Evolutionary conservation across 1,140 invertebrate genomes (phyloP), one percentile per base, ranked within the genome.

Genomic region (Drosophila nigrodunni): DNA sequence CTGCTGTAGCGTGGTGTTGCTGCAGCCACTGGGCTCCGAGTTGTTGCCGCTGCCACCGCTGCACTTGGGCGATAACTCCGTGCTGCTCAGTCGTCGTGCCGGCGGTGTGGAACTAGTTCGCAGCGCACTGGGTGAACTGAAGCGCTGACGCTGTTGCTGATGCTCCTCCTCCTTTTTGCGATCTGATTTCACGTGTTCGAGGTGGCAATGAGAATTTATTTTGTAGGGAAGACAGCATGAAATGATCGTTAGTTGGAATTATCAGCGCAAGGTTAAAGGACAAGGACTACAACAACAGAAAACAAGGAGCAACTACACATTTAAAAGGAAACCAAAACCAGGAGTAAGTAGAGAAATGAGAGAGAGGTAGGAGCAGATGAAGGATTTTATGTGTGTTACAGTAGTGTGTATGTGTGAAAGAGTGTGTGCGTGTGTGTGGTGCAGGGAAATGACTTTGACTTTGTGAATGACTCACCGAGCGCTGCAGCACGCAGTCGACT

Each of bases 401-500:
- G 15, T 4, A 25, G 18, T 35, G 35, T n/a, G 34, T 35, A 34
- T 4, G 25, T 30, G 25, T 30, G 25, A 5, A 5, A 5, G 25
- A 30, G 25, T 30, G 25, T 30, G 25, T 52, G 52, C n/a, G 52
- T 18, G 52, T 50, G 21, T 21, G 13, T 47, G 13, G 18, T 47
- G 46, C 46, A 47, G 18, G 46, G 8, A 21, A 21, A 47, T 21
- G 18, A 21, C 9, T 43, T 43, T n/a, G 41, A 43, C 9, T n/a
- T 43, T 43, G 50, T 37, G 50, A 30, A 62, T 21, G 49, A 92
- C 91, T 92, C 91, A 92, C 91, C 86, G 52, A 93, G 91, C 59
- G 95, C 95, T 49, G 95, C 95, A 66, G 95, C 95, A 80, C 95
- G 93, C 59, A 96, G 92, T 74, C 95, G 94, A 61, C 95, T 96